Evolutionary conservation across 2,797 vertebrate genomes (phyloP).

Genomic region (Melanitta fusca): DNA sequence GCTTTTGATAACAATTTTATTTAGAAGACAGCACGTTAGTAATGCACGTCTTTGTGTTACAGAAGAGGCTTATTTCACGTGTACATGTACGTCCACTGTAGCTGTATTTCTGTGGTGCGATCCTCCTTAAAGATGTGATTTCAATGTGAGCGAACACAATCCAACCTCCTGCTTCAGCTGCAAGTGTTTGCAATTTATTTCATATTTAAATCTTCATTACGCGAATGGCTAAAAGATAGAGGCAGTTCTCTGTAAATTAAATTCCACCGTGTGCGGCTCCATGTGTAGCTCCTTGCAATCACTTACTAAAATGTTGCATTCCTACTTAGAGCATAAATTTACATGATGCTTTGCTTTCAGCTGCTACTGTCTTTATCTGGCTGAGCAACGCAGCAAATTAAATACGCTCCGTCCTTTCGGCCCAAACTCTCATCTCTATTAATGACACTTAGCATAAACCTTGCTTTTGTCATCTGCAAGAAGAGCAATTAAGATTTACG

Average conservation of each 20-base stretch:
- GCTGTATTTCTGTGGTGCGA: not conserved
- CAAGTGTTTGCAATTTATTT: conserved; percentile 44
- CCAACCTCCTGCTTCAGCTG: conserved; percentile 52
- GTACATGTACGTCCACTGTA: not conserved
- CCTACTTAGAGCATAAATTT: not conserved
- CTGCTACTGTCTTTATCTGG: not conserved
- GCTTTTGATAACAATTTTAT: not conserved
- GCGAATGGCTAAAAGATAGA: conserved; percentile 11
- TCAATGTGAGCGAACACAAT: conserved; percentile 29
- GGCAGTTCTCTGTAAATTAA: not conserved
- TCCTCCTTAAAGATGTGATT: conserved; percentile 17
- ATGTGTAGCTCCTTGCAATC: conserved; percentile 1
- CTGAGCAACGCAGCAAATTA: not conserved
- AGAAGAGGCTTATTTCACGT: not conserved
- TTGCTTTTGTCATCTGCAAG: not conserved
- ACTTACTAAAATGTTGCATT: not conserved
- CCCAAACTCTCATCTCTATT: not conserved
- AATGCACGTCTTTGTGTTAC: not conserved
- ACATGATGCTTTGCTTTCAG: not conserved
- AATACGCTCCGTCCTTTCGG: not conserved
- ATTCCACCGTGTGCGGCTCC: not conserved
- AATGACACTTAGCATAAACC: not conserved
- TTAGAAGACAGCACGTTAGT: not conserved
- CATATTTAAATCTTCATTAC: conserved; percentile 47
- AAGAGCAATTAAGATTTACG: not conserved